Evolutionary conservation across 1,140 invertebrate genomes (phyloP), one percentile per base, ranked within the genome.

Genomic region (Drosophila ambigua): DNA sequence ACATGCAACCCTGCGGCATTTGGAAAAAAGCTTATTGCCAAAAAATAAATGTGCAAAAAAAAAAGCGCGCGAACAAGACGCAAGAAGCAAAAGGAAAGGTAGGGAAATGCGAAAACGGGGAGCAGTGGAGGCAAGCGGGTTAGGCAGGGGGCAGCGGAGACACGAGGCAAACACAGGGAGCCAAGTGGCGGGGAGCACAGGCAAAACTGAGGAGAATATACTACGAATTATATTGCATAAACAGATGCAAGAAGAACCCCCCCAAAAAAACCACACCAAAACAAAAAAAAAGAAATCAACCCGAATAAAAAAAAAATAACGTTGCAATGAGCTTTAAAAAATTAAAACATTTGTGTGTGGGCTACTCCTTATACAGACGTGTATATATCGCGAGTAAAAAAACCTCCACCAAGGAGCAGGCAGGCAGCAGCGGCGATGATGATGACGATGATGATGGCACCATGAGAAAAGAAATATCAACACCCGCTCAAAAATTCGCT

Each of bases 1-100:
- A 83, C 79, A 84, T 83, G 67, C 81, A 76, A 80, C 80, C 80
- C 81, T 85, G 81, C 72, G 80, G 80, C 76, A 81, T 77, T 81
- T 52, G 5, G 62, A 48, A 77, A 82, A 82, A 85, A 73, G 77
- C 76, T 85, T 85, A 84, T 84, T 84, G 81, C 80, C 80, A 77
- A 85, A 84, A 84, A 82, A 79, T 54, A 51, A 31, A 69, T 13
- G 13, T 2, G 13, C 3, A 2, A 39, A 13, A 39, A 39, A 13
- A 39, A 28, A 7, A 6, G 26, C 26, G 11, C 35, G 4, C 4
- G 11, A 39, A 11, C 35, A 39, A 61, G 31, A 13, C 31, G 44
- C 31, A 45, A 50, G 15, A 20, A 41, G 43, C 50, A 45, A 39
- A 41, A 31, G 24, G 23, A 24, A 39, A 39, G 15, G 43, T 20